These are phyloP conservation scores for Probosciger aterrimus DNA, from an alignment of 2,113 vertebrate species.

Conservation along the genomic window DNA sequence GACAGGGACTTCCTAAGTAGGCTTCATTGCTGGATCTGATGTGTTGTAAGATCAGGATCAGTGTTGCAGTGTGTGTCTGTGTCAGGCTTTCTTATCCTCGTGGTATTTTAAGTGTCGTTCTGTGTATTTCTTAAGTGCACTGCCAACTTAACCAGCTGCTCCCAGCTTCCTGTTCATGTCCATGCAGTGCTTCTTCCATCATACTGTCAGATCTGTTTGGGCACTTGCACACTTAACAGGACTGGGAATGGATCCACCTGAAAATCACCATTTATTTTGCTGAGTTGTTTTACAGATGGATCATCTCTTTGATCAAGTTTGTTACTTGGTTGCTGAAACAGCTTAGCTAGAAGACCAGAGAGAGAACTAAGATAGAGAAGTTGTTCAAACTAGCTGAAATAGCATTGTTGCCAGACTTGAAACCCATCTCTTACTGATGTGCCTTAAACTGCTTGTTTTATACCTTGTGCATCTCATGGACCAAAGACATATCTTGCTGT, in stretches of 20 bases:
- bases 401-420: neutral
- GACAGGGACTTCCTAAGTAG: rapidly evolving
- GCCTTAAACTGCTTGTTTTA: neutral
- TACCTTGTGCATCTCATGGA: neutral
- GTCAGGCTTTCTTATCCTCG: neutral
- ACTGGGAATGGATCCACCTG: neutral
- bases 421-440: neutral
- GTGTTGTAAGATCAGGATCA: neutral
- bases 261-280: neutral
- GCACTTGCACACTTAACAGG: neutral
- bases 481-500: neutral
- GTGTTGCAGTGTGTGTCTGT: neutral
- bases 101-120: neutral
- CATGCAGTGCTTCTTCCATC: neutral
- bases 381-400: neutral
- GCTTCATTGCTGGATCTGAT: neutral
- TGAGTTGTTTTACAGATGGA: neutral
- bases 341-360: neutral
- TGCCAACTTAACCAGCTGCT: neutral
- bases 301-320: neutral
- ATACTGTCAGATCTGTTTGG: neutral
- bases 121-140: neutral
- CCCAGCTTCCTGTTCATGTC: neutral
- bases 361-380: neutral
- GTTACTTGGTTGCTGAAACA: neutral